A percentile compares a stretch with the other conserved stretches of the same genome.
Conservation (phyloP, 2,888 invertebrate genomes). For the Andrena flavipes region DNA sequence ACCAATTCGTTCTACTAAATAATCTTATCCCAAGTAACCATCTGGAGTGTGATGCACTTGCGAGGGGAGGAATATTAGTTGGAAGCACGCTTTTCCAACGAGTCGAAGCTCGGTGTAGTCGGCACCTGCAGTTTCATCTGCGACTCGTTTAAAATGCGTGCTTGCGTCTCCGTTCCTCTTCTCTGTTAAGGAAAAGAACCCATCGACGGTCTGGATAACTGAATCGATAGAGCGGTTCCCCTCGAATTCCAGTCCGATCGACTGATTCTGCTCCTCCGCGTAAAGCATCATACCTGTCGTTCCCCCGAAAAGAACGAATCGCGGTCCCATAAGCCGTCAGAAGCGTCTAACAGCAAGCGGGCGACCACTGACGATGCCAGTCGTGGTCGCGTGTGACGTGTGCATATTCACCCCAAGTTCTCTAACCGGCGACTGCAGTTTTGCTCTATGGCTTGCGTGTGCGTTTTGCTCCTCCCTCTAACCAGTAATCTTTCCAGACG, state of each 20-base stretch:
- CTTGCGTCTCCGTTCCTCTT: not conserved
- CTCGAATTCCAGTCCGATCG: not conserved
- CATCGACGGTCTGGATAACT: not conserved
- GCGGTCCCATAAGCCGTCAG: not conserved
- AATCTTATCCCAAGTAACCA: not conserved
- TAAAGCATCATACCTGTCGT: conserved; percentile 7
- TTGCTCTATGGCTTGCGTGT: conserved; percentile 47
- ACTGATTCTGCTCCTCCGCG: not conserved
- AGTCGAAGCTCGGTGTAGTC: not conserved
- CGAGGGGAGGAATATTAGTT: not conserved
- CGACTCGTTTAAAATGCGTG: not conserved
- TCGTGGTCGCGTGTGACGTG: conserved; percentile 67
- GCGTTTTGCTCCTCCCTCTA: conserved; percentile 76
- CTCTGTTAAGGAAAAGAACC: not conserved
- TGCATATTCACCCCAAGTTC: conserved; percentile 32
- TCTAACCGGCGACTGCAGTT: conserved; percentile 40
- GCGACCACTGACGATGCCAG: not conserved
- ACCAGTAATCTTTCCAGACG: conserved; percentile 91
- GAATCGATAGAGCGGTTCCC: not conserved
- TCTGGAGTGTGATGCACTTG: not conserved
- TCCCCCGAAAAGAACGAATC: not conserved
- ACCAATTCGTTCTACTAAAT: conserved; percentile 2
- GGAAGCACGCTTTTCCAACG: not conserved
- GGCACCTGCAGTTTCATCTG: not conserved
- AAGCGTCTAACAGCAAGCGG: conserved; percentile 19